Conservation (phyloP, 1,140 invertebrate genomes). For the Andrena cerasifolii region DNA sequence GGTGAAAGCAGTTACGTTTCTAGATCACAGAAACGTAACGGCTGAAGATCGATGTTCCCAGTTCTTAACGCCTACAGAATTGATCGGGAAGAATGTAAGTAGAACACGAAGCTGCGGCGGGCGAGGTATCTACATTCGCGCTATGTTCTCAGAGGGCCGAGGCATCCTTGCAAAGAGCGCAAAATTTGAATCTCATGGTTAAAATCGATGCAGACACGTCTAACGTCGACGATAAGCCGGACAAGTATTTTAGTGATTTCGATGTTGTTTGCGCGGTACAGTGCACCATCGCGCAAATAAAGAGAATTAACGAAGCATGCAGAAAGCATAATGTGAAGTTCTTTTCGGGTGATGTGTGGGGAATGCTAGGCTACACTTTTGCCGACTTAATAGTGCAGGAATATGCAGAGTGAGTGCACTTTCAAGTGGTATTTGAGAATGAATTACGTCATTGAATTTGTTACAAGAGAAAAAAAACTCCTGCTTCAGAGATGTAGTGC, state of each 20-base stretch:
- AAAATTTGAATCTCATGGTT: conserved; percentile 96
- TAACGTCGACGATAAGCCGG: conserved; percentile 85
- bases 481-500: conserved; percentile 73
- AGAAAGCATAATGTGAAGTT: conserved; percentile 91
- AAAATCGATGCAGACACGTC: conserved; percentile 88
- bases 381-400: conserved; percentile 93
- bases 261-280: conserved; percentile 93
- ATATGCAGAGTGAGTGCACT: conserved; percentile 90
- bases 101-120: neutral
- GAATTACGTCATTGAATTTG: neutral
- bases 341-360: conserved; percentile 95
- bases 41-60: conserved; percentile 90
- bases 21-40: conserved; percentile 91
- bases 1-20: conserved; percentile 93
- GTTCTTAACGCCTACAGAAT: conserved; percentile 88
- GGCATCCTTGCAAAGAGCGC: conserved; percentile 89
- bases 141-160: conserved; percentile 88
- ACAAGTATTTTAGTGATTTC: conserved; percentile 90
- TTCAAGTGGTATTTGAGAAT: neutral
- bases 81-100: conserved; percentile 88
- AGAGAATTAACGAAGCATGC: conserved; percentile 91
- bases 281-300: conserved; percentile 87
- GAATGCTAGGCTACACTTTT: conserved; percentile 96
- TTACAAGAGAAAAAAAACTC: neutral
- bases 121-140: conserved; percentile 3